Conservation (phyloP, 2,888 invertebrate genomes). For the Microlaimidae sp. region DNA sequence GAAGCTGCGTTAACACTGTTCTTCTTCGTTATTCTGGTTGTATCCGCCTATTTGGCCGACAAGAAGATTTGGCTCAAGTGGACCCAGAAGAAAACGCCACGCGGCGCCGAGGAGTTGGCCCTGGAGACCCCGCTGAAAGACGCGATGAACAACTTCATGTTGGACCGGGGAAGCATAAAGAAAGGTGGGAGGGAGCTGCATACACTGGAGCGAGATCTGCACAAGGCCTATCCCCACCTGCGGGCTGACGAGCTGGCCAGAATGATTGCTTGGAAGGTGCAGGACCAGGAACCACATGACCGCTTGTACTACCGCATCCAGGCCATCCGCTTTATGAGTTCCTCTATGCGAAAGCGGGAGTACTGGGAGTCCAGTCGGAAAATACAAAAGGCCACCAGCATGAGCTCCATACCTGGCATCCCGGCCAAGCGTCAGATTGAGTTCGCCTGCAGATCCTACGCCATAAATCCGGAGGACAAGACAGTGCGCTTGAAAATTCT, state of each 20-base stretch:
- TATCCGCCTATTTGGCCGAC: slow-evolving; percentile 45
- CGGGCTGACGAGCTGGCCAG: slow-evolving; percentile 23
- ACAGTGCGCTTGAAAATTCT: slow-evolving; percentile 18
- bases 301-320: slow-evolving; percentile 48
- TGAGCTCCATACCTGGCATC: background rate
- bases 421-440: slow-evolving; percentile 18
- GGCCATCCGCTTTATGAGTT: slow-evolving; percentile 22
- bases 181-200: slow-evolving; percentile 14
- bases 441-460: slow-evolving; percentile 23
- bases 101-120: background rate
- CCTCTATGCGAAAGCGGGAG: background rate
- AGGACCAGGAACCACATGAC: slow-evolving; percentile 44
- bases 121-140: background rate
- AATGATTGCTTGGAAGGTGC: slow-evolving; percentile 45
- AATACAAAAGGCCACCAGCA: too few relatives aligned
- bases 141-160: background rate
- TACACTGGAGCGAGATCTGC: slow-evolving; percentile 19
- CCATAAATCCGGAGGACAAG: slow-evolving; percentile 17
- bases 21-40: slow-evolving; percentile 45
- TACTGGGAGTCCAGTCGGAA: slow-evolving; percentile 8
- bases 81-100: background rate
- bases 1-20: slow-evolving; percentile 46
- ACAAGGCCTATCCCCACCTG: slow-evolving; percentile 21
- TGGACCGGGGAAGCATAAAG: background rate
- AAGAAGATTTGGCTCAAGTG: slow-evolving; percentile 26